Evolutionary conservation across 2,888 invertebrate species (phyloP), one percentile per base, ranked within the genome.

Genomic region (Macaria liturata): DNA sequence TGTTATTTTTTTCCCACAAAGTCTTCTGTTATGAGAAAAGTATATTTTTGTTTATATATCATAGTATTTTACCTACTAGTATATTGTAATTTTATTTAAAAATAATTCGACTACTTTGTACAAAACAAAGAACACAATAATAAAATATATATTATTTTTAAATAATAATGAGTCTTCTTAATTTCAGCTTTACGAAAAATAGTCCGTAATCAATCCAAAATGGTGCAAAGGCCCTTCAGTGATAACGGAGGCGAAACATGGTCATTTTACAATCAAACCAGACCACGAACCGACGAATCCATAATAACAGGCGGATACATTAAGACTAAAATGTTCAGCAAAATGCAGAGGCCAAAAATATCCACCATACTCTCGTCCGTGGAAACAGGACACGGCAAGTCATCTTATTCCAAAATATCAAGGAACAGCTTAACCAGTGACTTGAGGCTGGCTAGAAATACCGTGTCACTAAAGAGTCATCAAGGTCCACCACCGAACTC

Each of bases 161-260:
- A 20, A 40, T 49, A 50, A 4, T 48, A 42, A 4, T 31, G 34
- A 5, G 20, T 45, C 46, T 45, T 39, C 56, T 53, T 52, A 65
- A 61, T 85, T 80, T 43, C 76, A 90, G 90, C 89, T 8, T 72
- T 90, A 42, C 81, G 90, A 8, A 91, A 89, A 71, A 89, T 91
- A 50, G 87, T 91, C 5, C 78, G 90, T 9, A 81, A 83, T 58
- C 86, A 88, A 61, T 83, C 86, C 3, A 90, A 89, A 79, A 91
- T 91, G 90, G 81, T 89, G 9, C 88, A 83, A 61, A 79, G 78
- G 47, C 87, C 89, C 3, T 88, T 87, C 59, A 87, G 84, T 66
- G 84, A 83, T 3, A 66, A 59, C 8, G 65, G 63, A 31, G 53
- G 44, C 5, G 46, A 61, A 32, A 31, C 44, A 5, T 40, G 56